Base-by-base conservation (phyloP, 2,113 vertebrate species). In the Oxyruncus cristatus region DNA sequence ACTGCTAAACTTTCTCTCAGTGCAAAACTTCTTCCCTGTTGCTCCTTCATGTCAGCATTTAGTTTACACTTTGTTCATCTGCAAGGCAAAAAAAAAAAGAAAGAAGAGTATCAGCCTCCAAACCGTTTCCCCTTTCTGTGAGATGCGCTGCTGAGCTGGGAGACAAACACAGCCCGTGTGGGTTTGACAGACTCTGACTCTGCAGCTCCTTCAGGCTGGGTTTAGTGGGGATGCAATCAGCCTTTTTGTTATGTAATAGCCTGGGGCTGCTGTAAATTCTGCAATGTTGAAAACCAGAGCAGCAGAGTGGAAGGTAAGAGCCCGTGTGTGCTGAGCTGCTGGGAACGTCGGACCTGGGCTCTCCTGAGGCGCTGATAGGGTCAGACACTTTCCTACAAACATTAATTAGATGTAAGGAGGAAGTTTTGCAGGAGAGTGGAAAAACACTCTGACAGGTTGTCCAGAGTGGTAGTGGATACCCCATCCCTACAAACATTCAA, bases 61-160 rank as follows among this genome's bases (percentile, higher is more conserved):
- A 14, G 52, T 77, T 95, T 81, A 74, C 58, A 13, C 39, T 88
- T 6, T 42, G 71, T 55, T 94, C 71, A 55, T 89, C 53, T 88
- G 62, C 9, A n/a, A n/a, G n/a, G n/a, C n/a, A n/a, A n/a, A n/a
- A 44, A n/a, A 8, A 6, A 32, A 41, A 35, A 8, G 6, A 32
- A 77, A 33, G 5, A 24, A n/a, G 27, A 39, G 47, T 27, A 63
- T 65, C 78, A 79, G 68, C 67, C 89, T 93, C 89, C 82, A 77
- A 95, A 66, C 89, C 94, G 85, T 97, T 97, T 98, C 96, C 97
- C 91, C 96, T 97, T 98, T 97, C 82, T 70, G 55, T 5, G 71
- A 85, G 72, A 76, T n/a, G 20, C 4, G 5, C 67, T 88, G 73
- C 62, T 76, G 89, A 96, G 91, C 95, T 91, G 95, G 85, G 92